A percentile compares a stretch with the other conserved stretches of the same genome.
phyloP scores from a whole-genome alignment of 1,140 invertebrate genomes.

The Rhopalosiphum maidis region DNA sequence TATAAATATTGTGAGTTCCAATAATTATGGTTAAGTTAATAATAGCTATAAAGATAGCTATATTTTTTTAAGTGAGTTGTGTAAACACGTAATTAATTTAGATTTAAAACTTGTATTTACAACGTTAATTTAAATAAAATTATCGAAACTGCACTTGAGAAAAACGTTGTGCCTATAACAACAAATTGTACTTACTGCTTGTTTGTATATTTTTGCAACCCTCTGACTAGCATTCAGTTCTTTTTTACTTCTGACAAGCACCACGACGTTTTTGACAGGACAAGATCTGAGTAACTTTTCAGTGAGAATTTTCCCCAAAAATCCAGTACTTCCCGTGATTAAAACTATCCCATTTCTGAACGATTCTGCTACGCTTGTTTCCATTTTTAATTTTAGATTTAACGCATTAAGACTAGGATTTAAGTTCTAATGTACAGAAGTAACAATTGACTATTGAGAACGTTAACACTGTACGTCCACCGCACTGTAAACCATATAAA shows the following conservation, averaged over 20 bases:
- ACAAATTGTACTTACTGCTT: conserved; percentile 59
- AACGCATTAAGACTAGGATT: neutral
- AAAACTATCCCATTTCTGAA: conserved; percentile 69
- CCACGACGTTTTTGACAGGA: conserved; percentile 62
- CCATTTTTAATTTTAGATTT: neutral
- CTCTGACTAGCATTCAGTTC: conserved; percentile 60
- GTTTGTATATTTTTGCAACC: conserved; percentile 64
- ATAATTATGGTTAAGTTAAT: neutral
- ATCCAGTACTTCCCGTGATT: conserved; percentile 71
- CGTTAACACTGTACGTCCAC: no score
- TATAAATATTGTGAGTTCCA: neutral
- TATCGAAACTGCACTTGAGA: no score
- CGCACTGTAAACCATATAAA: no score
- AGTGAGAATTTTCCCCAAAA: conserved; percentile 77
- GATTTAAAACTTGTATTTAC: neutral
- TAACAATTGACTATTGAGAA: neutral
- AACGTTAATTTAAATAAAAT: no score
- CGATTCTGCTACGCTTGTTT: conserved; percentile 64
- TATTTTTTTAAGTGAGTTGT: neutral
- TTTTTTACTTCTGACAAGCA: neutral
- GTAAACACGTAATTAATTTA: neutral
- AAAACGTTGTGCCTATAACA: no score
- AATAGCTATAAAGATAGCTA: neutral
- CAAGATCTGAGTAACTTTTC: conserved; percentile 78
- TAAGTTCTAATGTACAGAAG: neutral